Conservation (phyloP, 2,797 vertebrate genomes). For the Merluccius polli region DNA sequence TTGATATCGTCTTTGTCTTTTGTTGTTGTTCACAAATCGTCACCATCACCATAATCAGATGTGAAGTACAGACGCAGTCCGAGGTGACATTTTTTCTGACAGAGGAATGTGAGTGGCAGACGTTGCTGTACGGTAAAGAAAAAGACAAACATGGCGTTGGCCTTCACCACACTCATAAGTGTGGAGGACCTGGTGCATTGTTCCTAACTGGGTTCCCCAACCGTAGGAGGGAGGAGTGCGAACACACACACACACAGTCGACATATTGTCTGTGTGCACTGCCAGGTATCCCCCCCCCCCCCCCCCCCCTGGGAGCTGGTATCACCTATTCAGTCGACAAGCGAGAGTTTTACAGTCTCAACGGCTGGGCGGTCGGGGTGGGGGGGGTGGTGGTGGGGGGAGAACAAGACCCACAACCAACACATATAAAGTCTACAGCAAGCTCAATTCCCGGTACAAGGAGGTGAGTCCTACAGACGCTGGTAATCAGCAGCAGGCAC, state of each 20-base stretch:
- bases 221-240: not conserved
- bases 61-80: not conserved
- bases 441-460: not conserved
- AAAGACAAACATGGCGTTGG: not conserved
- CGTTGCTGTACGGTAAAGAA: no score
- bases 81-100: not conserved
- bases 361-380: no score
- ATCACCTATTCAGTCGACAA: not conserved
- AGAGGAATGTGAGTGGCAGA: not conserved
- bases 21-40: not conserved
- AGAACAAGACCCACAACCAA: not conserved
- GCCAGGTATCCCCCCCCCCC: not conserved
- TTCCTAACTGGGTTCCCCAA: not conserved
- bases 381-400: no score
- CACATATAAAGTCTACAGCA: not conserved
- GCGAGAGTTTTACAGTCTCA: no score
- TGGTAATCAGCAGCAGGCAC: conserved; percentile 53
- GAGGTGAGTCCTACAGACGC: conserved; percentile 11
- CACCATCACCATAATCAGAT: not conserved
- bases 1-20: not conserved
- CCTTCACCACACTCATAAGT: not conserved
- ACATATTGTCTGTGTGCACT: not conserved
- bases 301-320: not conserved
- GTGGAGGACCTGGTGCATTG: not conserved
- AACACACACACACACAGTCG: not conserved